Percentiles rank a stretch among this genome's conserved stretches.
phyloP scores from a whole-genome alignment of 2,113 vertebrate genomes.

The Engraulis encrasicolus region DNA sequence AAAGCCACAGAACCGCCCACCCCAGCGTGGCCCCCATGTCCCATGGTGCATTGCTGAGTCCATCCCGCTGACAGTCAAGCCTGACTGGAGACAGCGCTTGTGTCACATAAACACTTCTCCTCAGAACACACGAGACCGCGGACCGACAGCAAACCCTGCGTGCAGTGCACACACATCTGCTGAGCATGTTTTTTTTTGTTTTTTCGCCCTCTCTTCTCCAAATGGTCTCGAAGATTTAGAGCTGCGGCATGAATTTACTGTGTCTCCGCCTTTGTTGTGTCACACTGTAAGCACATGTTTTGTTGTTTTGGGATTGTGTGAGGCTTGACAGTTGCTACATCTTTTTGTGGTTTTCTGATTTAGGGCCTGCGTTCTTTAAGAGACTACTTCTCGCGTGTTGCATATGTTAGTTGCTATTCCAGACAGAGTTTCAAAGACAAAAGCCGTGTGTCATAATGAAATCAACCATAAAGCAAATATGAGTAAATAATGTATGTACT shows the following conservation, averaged over 20 bases:
- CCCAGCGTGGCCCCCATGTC: conserved; percentile 37
- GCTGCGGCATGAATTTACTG: neutral
- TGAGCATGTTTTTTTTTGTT: neutral
- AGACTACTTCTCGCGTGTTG: conserved; percentile 41
- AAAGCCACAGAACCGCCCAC: conserved; percentile 46
- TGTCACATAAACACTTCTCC: conserved; percentile 23
- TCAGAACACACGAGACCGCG: neutral
- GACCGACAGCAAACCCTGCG: neutral
- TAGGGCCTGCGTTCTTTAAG: conserved; percentile 5
- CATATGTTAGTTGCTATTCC: conserved; percentile 47
- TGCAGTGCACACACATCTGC: neutral
- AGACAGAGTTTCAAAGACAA: conserved; percentile 52
- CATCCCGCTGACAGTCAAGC: conserved; percentile 18
- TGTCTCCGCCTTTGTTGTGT: conserved; percentile 30
- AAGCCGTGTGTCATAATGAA: conserved; percentile 46
- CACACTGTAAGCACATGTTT: conserved; percentile 43
- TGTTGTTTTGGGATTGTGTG: conserved; percentile 45
- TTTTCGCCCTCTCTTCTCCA: neutral
- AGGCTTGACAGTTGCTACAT: conserved; percentile 28
- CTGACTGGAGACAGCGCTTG: conserved; percentile 16
- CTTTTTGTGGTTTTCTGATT: conserved; percentile 7
- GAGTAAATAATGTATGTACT: neutral
- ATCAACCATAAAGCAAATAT: conserved; percentile 40
- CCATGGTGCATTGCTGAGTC: conserved; percentile 34
- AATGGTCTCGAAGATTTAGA: neutral